phyloP scores from a whole-genome alignment of 2,888 invertebrate genomes.

The Creontiades dilutus region DNA sequence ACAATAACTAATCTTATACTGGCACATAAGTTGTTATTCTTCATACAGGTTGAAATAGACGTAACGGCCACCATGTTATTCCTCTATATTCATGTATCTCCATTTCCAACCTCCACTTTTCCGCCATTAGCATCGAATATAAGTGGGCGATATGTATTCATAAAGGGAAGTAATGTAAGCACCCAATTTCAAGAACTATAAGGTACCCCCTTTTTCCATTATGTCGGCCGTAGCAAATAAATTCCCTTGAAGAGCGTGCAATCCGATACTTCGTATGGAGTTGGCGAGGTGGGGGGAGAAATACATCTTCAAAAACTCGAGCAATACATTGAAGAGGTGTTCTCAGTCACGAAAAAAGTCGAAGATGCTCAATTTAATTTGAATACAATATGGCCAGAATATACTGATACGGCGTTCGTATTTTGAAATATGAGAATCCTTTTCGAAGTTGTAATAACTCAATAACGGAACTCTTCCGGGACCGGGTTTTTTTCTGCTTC shows the following conservation, averaged over 20 bases:
- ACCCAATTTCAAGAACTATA: constrained; percentile 21
- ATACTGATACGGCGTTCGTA: constrained; percentile 10
- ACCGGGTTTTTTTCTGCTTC: neutral
- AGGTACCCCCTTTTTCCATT: neutral
- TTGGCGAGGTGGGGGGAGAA: neutral
- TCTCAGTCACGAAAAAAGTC: neutral
- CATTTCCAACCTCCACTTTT: neutral
- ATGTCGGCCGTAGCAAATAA: neutral
- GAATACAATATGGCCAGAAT: constrained; percentile 50
- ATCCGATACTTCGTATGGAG: neutral
- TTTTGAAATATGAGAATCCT: constrained; percentile 51
- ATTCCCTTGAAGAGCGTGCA: constrained; percentile 1
- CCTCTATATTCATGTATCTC: neutral
- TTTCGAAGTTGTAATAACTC: constrained; percentile 50
- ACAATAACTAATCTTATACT: too few species aligned
- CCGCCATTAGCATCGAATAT: neutral
- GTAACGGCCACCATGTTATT: too few species aligned
- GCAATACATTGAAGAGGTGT: neutral
- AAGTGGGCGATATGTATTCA: constrained; percentile 27
- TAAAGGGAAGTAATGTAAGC: constrained; percentile 10
- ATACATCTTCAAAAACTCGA: neutral
- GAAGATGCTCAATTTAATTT: constrained; percentile 57
- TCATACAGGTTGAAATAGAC: too few species aligned
- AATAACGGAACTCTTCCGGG: constrained; percentile 18
- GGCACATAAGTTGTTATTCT: too few species aligned